Evolutionary conservation across 2,888 invertebrate species (phyloP), one percentile per base, ranked within the genome.

Genomic region (Clusia tigrina): DNA sequence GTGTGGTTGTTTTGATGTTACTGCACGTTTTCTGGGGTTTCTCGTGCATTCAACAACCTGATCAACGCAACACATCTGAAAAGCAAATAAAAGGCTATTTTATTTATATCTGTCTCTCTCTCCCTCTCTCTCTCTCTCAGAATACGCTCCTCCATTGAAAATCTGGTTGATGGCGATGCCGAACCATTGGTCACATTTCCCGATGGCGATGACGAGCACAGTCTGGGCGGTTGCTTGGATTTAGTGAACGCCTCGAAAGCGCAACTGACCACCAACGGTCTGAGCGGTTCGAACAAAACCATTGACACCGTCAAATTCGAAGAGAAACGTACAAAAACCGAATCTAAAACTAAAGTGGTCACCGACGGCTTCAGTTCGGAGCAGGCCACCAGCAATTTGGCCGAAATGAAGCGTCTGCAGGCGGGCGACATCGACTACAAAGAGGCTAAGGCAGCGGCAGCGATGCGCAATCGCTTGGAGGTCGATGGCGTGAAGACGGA

Each of bases 401-500:
- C 90, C 6, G 90, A 91, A 82, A 87, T 88, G 85, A 89, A 90
- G 81, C 87, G 91, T 61, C 82, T 95, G 66, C 92, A 94, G 80
- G 87, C 94, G 24, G 93, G 93, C 38, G 94, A 94, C 77, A 84
- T 94, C 72, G 91, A 91, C 65, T 94, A 92, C 81, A 91, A 92
- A 75, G 92, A 93, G 83, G 89, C 90, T 69, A 90, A 88, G 75
- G 90, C 92, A 48, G 90, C 92, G 46, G 90, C 91, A 25, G 92
- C 94, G 17, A 88, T 91, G 68, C 88, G 91, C 71, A 91, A 93
- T 68, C 86, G 92, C 70, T 85, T 94, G 67, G 94, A 94, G 83
- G 87, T 93, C 66, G 94, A 94, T 78, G 94, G 94, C 52, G 88
- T 94, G 66, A 91, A 91, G 23, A 91, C 94, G 1, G 94, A 95